These are phyloP conservation scores for Axea sp. DNA, from an alignment of 2,888 invertebrate genomes.

Conservation along the genomic window DNA sequence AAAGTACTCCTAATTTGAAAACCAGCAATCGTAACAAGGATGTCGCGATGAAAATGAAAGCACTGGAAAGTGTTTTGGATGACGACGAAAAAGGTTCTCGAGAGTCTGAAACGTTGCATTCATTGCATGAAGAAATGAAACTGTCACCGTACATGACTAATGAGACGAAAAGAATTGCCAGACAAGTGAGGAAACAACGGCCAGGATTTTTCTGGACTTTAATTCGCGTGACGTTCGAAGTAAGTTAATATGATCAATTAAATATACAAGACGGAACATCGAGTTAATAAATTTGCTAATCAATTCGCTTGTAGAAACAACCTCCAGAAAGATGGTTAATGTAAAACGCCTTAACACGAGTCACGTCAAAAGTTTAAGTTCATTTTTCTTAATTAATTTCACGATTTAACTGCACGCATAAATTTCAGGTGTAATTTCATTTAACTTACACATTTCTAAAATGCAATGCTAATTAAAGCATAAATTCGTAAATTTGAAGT, in stretches of 20 bases:
- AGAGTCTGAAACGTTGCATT: constrained; percentile 61
- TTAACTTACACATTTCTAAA: too few species aligned
- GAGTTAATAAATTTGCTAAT: too few species aligned
- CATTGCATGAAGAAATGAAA: constrained; percentile 67
- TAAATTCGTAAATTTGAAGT: too few species aligned
- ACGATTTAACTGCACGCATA: too few species aligned
- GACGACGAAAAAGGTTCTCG: constrained; percentile 54
- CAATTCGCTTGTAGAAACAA: too few species aligned
- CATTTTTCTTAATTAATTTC: too few species aligned
- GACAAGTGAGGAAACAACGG: constrained; percentile 71
- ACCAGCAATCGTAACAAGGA: constrained; percentile 35
- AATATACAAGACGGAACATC: too few species aligned
- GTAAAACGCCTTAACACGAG: too few species aligned
- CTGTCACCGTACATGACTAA: constrained; percentile 68
- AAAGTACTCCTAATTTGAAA: constrained; percentile 26
- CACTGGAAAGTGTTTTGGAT: constrained; percentile 64
- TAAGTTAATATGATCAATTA: constrained; percentile 56
- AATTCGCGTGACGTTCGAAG: constrained; percentile 75
- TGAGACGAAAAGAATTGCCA: constrained; percentile 72
- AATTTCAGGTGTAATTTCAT: too few species aligned
- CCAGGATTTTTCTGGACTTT: constrained; percentile 78
- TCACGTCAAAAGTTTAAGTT: too few species aligned
- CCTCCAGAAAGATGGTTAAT: too few species aligned
- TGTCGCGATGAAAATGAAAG: constrained; percentile 64
- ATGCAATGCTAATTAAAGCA: too few species aligned